Conservation (phyloP, 1,140 invertebrate genomes). For the Pantala flavescens region DNA sequence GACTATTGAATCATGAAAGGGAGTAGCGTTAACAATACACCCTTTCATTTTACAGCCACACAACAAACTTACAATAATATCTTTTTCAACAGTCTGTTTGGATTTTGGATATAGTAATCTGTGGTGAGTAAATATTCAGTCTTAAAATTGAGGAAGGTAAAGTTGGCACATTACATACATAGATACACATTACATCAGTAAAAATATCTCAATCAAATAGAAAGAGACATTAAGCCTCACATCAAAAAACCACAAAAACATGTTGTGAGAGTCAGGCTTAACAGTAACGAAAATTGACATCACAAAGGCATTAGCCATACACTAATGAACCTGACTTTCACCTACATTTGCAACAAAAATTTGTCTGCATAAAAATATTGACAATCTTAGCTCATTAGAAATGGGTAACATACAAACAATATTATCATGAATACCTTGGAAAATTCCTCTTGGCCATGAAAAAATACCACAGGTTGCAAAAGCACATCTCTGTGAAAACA, state of each 20-base stretch:
- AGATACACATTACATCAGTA: constrained; percentile 10
- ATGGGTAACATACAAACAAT: no score
- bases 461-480: no score
- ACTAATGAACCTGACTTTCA: background rate
- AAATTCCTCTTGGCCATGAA: no score
- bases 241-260: background rate
- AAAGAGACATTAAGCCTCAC: background rate
- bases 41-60: background rate
- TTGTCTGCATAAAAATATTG: background rate
- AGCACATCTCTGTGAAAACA: background rate
- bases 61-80: constrained; percentile 1
- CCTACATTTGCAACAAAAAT: background rate
- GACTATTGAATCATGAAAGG: background rate
- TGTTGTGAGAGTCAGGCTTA: background rate
- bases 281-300: background rate
- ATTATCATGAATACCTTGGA: no score
- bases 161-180: constrained; percentile 5
- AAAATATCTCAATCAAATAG: background rate
- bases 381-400: no score
- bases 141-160: constrained; percentile 10
- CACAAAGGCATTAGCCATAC: background rate
- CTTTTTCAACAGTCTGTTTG: background rate
- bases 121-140: constrained; percentile 2
- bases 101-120: constrained; percentile 4
- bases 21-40: background rate